Base-by-base conservation (phyloP, 2,888 invertebrate species). In the Phyllotreta cruciferae region DNA sequence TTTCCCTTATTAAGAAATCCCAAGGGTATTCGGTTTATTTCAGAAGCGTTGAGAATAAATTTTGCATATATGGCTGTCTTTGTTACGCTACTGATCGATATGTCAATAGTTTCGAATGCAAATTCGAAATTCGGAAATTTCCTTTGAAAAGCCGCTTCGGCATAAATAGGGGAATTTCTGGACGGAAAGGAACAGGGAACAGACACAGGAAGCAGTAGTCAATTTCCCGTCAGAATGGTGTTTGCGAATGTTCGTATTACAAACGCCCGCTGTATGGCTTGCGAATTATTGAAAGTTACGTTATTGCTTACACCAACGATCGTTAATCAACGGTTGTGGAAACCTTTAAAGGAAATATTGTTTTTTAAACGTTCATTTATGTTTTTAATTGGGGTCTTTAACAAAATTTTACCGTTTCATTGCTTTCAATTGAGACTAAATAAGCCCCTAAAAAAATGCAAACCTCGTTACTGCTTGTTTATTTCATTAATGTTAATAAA, bases 171-270 rank as follows among this genome's bases (percentile, higher is more conserved):
- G 14, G 34, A 37, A 57, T 39, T 37, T 57, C 41, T 9, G 49
- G 49, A 49, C 24, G 49, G 47, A 57, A 49, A 47, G 47, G 47
- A 47, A 47, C 47, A 47, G 14, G 49, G 57, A 57, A 50, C 39
- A 57, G 57, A 57, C 41, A 44, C 49, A 38, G 57, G 57, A 57
- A 57, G 41, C 34, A 57, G 49, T 41, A 57, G 57, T 41, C 49
- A 57, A 57, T 57, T 57, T 57, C 57, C 57, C 49, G 14, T 49
- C 24, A 10, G 49, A 3, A 49, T 47, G 7, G 47, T 24, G 24
- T 24, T 24, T 24, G 24, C 4, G 24, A 24, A 24, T 24, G 24
- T 24, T 24, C 24, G 24, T 24, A 24, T 24, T 24, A 24, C 24
- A 24, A 24, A 24, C 24, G 24, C 24, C 24, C 24, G 41, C 41